Evolutionary conservation across 2,888 invertebrate genomes (phyloP).

Genomic region (Eupithecia subfuscata): DNA sequence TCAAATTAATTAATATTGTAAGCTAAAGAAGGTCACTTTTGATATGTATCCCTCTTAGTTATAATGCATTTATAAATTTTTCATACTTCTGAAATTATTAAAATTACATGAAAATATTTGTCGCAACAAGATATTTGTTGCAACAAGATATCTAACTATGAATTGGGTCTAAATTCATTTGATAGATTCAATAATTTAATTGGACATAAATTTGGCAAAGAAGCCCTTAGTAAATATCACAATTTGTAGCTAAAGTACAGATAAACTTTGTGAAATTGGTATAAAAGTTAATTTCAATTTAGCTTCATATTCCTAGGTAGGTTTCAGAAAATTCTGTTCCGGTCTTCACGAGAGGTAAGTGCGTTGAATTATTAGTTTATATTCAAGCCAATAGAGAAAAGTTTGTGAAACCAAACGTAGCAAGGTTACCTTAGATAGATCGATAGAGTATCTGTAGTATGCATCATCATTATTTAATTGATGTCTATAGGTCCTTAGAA

Average conservation of each 20-base stretch:
- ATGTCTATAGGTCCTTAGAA: no score
- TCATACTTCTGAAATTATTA: not conserved
- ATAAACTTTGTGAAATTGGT: not conserved
- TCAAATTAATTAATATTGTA: not conserved
- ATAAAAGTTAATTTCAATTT: not conserved
- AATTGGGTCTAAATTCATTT: not conserved
- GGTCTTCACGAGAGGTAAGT: not conserved
- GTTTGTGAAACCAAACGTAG: not conserved
- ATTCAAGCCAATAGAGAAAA: not conserved
- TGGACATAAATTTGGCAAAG: not conserved
- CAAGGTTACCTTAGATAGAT: no score
- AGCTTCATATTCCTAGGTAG: not conserved
- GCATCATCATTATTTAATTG: no score
- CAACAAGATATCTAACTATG: not conserved
- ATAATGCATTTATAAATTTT: slow-evolving; percentile 29
- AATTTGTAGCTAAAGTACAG: not conserved
- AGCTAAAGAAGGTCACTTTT: slow-evolving; percentile 72
- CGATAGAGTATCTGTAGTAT: no score
- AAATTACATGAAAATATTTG: not conserved
- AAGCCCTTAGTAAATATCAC: not conserved
- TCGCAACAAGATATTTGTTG: not conserved
- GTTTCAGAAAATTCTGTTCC: not conserved
- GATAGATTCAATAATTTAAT: not conserved
- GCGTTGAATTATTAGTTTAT: not conserved
- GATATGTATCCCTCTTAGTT: slow-evolving; percentile 71